phyloP scores from a whole-genome alignment of 2,113 vertebrate species.

The Odocoileus hemionus region DNA sequence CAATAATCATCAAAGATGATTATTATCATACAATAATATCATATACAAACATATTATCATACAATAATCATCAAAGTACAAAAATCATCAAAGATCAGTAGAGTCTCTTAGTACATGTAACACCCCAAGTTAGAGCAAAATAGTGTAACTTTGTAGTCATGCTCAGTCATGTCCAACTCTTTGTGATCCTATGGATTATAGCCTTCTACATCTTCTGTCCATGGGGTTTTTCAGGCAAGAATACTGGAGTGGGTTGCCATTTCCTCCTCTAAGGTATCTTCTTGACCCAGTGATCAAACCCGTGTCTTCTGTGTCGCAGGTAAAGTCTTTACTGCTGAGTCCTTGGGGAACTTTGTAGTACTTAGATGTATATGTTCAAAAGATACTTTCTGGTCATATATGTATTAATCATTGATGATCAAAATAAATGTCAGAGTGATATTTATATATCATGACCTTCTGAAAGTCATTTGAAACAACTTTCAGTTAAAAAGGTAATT shows the following conservation, averaged over 20 bases:
- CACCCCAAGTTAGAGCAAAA: not conserved
- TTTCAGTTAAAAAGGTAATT: conserved; percentile 14
- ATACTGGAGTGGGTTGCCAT: not conserved
- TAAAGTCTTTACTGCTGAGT: not conserved
- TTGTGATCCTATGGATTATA: not conserved
- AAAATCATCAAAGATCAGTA: not conserved
- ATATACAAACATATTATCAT: no score
- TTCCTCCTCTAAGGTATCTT: not conserved
- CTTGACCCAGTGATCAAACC: not conserved
- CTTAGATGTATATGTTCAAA: not conserved
- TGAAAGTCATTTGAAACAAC: not conserved
- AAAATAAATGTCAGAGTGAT: conserved; percentile 19
- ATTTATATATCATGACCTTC: not conserved
- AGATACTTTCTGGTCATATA: not conserved
- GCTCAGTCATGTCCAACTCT: not conserved
- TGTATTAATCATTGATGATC: not conserved
- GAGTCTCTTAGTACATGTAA: not conserved
- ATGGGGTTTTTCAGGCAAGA: not conserved
- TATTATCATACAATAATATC: no score
- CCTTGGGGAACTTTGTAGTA: not conserved
- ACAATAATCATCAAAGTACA: no score
- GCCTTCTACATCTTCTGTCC: not conserved
- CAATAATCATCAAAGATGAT: not conserved
- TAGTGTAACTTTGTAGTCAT: not conserved
- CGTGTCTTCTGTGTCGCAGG: not conserved